Evolutionary conservation across 2,797 vertebrate species (phyloP), one percentile per base, ranked within the genome.

Genomic region (Ctenopoma multispine): DNA sequence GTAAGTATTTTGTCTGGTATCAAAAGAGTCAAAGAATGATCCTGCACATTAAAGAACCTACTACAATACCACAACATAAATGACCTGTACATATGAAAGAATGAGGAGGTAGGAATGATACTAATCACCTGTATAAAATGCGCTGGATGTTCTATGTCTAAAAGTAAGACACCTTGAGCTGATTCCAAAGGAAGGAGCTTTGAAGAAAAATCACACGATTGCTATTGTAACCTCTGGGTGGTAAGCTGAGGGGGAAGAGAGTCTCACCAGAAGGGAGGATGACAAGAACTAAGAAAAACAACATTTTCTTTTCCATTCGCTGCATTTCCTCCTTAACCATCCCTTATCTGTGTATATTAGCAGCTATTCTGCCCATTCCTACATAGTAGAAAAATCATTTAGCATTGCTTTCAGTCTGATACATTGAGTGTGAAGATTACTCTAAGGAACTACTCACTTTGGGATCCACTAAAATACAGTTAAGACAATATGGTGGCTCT

Each of bases 361-460:
- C 74, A 81, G 79, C 72, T 78, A 53, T 82, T 77, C 77, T 66
- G 66, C 64, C 62, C 51, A 49, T 80, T 82, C 67, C 80, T 74
- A 64, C 80, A n/a, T n/a, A n/a, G 50, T 54, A 65, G 83, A 70
- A 24, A 83, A 83, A 84, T 87, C 80, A 89, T 89, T 87, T 86
- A 85, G 74, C 79, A 78, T 74, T 63, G 71, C 69, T 83, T 81
- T 80, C 76, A 79, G 82, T 60, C 77, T 79, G 80, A 78, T 79
- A 82, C 63, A 61, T 69, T 72, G 75, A 77, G 60, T 63, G 65
- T 71, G 76, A 54, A 62, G 72, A 85, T 84, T 76, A 80, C 58
- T 86, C 80, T 8, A 63, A 72, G 81, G 82, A 61, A 63, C 70
- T 58, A 77, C 75, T 82, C 77, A 73, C 83, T 84, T 74, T 72